Conservation (phyloP, 1,140 invertebrate genomes). For the Ditylenchus dipsaci region DNA sequence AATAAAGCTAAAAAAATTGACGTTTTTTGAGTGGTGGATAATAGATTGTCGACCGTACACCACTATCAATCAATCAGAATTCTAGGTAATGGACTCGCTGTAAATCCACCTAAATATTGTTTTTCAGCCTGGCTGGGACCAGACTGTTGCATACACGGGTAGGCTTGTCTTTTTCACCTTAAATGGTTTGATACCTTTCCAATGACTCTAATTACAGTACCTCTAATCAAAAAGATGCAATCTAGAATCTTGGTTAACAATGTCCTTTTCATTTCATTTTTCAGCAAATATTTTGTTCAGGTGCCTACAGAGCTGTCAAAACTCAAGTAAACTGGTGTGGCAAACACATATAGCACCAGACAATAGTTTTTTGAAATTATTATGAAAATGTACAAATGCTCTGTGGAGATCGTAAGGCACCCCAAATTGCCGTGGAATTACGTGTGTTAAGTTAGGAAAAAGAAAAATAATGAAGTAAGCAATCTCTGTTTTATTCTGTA, state of each 20-base stretch:
- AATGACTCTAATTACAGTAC: constrained; percentile 37
- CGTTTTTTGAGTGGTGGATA: too few relatives aligned
- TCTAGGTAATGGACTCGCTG: too few relatives aligned
- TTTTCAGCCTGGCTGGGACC: constrained; percentile 51
- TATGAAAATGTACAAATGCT: background rate
- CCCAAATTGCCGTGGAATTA: background rate
- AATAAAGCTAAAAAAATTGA: too few relatives aligned
- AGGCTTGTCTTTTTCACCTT: background rate
- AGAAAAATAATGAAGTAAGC: constrained; percentile 3
- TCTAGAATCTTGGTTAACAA: constrained; percentile 47
- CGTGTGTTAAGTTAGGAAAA: background rate
- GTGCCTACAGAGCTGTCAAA: constrained; percentile 52
- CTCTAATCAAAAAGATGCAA: constrained; percentile 57
- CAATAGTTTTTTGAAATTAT: background rate
- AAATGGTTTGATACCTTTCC: too few relatives aligned
- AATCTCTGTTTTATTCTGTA: constrained; percentile 1
- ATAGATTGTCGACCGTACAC: too few relatives aligned
- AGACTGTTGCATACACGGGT: constrained; percentile 56
- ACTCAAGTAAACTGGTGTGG: constrained; percentile 28
- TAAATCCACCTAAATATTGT: too few relatives aligned
- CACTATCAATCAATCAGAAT: too few relatives aligned
- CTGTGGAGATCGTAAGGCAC: background rate
- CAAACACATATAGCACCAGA: background rate
- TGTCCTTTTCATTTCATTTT: too few relatives aligned
- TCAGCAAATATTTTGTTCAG: too few relatives aligned